Evolutionary conservation across 2,888 invertebrate species (phyloP), one percentile per base, ranked within the genome.

Genomic region (Scelioninae gen. 1): DNA sequence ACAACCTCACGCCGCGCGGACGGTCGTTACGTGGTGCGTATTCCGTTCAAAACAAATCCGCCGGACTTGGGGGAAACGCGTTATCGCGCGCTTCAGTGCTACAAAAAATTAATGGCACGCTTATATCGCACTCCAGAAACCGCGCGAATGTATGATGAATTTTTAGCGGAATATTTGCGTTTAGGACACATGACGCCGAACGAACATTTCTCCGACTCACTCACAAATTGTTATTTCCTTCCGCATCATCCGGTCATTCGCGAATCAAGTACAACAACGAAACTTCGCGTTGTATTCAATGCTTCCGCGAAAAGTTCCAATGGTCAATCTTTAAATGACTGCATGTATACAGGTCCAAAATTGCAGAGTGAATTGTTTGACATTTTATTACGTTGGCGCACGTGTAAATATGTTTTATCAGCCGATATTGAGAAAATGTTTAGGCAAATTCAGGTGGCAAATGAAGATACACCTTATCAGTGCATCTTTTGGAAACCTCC

Each of bases 291-390:
- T 58, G 11, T 49, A 47, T 11, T 49, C 58, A 49, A 13, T 58
- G 4, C 80, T 1, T 80, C 80, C 8, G 49, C 47, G 9, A 6
- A 11, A 38, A 75, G 53, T 31, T n/a, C 40, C 8, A 74, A 63
- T 23, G 63, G 68, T 8, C 45, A 69, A 0, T 75, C 75, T 0
- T 31, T 81, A 13, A 81, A 81, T 23, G 81, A 81, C 34, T 66
- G 60, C 68, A 62, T 75, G 74, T 56, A 75, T n/a, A 55, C 49
- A 5, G 81, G 81, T 0, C 75, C 68, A 1, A 81, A 81, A 40
- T 51, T 74, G n/a, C 74, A 74, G 13, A 16, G 1, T 40, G 74
- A 62, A 38, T 31, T 74, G 13, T 43, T 53, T 10, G 74, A 74
- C 15, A n/a, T 74, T 34, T 23, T 74, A 10, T 29, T 60, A 0